Conservation (phyloP, 2,888 invertebrate genomes). For the Drosophila conformis region DNA sequence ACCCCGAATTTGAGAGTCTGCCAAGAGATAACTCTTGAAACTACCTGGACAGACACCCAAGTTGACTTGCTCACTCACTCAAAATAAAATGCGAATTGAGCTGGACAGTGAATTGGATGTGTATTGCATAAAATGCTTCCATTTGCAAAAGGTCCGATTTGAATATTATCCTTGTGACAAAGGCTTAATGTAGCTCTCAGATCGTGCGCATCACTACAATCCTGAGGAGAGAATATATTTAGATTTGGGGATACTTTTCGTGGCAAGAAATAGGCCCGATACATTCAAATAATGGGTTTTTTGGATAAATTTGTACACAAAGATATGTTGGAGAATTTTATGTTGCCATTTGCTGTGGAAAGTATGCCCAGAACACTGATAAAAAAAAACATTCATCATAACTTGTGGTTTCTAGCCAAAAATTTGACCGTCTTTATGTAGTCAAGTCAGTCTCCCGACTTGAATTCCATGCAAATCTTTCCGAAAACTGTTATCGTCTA, state of each 20-base stretch:
- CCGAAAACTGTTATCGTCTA: neutral
- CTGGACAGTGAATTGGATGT: neutral
- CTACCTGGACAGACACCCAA: neutral
- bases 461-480: neutral
- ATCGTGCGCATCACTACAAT: neutral
- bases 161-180: neutral
- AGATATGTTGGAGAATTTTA: neutral
- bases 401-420: neutral
- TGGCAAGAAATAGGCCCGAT: neutral
- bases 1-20: neutral
- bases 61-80: neutral
- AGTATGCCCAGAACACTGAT: neutral
- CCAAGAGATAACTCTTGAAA: neutral
- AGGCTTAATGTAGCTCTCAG: neutral
- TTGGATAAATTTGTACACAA: neutral
- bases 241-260: neutral
- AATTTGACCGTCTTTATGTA: neutral
- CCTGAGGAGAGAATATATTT: neutral
- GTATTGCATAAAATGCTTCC: neutral
- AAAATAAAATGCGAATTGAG: neutral
- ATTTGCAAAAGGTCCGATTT: neutral
- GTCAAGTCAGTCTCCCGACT: neutral
- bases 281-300: neutral
- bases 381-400: neutral
- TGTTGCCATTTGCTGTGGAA: neutral